These are phyloP conservation scores for Cabera pusaria DNA, from an alignment of 2,888 invertebrate species.

Conservation along the genomic window DNA sequence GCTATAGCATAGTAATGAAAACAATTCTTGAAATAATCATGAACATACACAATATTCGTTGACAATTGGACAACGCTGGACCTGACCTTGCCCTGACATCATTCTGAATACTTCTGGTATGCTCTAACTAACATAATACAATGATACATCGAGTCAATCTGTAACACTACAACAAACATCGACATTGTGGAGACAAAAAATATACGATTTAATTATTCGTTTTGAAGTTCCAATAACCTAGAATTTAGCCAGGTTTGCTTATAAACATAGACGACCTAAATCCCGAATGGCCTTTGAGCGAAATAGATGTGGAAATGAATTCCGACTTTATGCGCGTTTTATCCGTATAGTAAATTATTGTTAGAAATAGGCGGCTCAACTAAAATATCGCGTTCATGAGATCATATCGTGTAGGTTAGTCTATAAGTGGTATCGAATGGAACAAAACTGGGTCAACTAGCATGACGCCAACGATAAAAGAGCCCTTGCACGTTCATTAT, in stretches of 20 bases:
- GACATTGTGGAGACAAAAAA: no score
- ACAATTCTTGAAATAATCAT: constrained; percentile 24
- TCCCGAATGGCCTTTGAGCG: constrained; percentile 42
- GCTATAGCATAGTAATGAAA: no score
- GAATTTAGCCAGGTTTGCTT: constrained; percentile 9
- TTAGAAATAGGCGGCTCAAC: constrained; percentile 49
- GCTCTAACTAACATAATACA: no score
- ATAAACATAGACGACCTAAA: constrained; percentile 39
- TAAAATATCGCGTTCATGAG: constrained; percentile 54
- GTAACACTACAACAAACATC: no score
- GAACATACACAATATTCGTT: constrained; percentile 16
- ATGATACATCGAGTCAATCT: no score
- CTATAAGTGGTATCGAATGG: constrained; percentile 71
- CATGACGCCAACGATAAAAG: constrained; percentile 77
- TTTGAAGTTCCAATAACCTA: constrained; percentile 7
- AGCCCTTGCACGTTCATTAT: constrained; percentile 69
- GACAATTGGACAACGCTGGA: constrained; percentile 21
- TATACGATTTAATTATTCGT: not conserved
- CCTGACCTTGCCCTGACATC: constrained; percentile 25
- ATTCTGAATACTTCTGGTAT: constrained; percentile 16
- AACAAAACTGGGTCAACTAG: constrained; percentile 74
- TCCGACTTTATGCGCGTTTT: constrained; percentile 42
- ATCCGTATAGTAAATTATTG: constrained; percentile 41
- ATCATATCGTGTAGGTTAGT: constrained; percentile 55
- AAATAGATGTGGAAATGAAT: constrained; percentile 45